Percentiles rank a stretch among this genome's conserved stretches.
Conservation (phyloP, 2,888 invertebrate species). For the Andrena haemorrhoa region DNA sequence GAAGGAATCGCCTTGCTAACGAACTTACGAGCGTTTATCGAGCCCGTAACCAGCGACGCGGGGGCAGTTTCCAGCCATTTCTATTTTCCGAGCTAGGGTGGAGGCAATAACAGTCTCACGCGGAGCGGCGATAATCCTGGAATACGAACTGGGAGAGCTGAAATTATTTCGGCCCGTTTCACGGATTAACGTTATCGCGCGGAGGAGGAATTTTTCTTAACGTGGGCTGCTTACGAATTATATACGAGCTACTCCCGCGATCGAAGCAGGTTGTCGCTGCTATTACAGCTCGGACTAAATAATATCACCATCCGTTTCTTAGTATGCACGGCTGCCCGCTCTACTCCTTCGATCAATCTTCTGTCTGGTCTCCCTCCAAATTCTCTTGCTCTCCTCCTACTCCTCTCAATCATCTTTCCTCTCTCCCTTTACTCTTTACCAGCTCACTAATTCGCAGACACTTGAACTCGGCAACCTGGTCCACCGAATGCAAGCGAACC, state of each 20-base stretch:
- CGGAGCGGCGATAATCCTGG: slow-evolving; percentile 32
- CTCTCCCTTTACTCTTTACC: too few relatives aligned
- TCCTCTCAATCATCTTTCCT: too few relatives aligned
- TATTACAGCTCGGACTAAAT: background rate
- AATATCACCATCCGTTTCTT: background rate
- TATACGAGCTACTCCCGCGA: slow-evolving; percentile 6
- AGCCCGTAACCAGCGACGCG: background rate
- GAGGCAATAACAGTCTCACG: slow-evolving; percentile 18
- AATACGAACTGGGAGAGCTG: slow-evolving; percentile 21
- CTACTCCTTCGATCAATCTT: too few relatives aligned
- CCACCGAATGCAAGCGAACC: too few relatives aligned
- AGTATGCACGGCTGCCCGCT: background rate
- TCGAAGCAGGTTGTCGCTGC: background rate
- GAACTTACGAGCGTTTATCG: slow-evolving; percentile 1
- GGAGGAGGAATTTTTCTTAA: background rate
- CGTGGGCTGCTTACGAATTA: slow-evolving; percentile 15
- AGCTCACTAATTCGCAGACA: too few relatives aligned
- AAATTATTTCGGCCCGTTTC: slow-evolving; percentile 27
- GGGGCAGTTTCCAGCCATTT: slow-evolving; percentile 20
- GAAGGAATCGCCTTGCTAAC: slow-evolving; percentile 1
- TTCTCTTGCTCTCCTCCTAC: too few relatives aligned
- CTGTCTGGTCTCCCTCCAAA: too few relatives aligned
- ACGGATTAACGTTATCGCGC: slow-evolving; percentile 30
- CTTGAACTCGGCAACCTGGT: too few relatives aligned
- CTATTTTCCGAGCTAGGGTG: slow-evolving; percentile 8